Evolutionary conservation across 1,140 invertebrate genomes (phyloP).

Genomic region (Helicoverpa zea): DNA sequence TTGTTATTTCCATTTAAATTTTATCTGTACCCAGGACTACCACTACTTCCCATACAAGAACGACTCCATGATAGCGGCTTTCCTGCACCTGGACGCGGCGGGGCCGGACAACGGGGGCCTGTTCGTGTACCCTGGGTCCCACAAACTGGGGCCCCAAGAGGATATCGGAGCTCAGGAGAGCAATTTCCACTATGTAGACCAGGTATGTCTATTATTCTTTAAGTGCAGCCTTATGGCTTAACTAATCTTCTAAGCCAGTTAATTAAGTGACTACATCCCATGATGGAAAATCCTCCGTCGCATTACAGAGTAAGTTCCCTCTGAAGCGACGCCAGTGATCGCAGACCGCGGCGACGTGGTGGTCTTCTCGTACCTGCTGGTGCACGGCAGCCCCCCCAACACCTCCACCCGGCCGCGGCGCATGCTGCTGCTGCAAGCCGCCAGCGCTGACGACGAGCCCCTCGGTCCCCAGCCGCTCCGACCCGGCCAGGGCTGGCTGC

Average conservation of each 20-base stretch:
- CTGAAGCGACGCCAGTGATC: slow-evolving; percentile 86
- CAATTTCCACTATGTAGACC: slow-evolving; percentile 87
- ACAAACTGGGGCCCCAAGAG: slow-evolving; percentile 88
- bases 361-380: slow-evolving; percentile 88
- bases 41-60: slow-evolving; percentile 89
- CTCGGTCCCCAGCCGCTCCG: slow-evolving; percentile 57
- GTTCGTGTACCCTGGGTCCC: slow-evolving; percentile 89
- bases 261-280: background rate
- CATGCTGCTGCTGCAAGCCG: slow-evolving; percentile 88
- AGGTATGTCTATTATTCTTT: too few species aligned
- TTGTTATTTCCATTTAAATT: background rate
- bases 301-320: slow-evolving; percentile 84
- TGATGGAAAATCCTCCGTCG: background rate
- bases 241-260: too few species aligned
- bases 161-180: slow-evolving; percentile 84
- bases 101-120: slow-evolving; percentile 88
- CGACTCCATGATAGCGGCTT: slow-evolving; percentile 88
- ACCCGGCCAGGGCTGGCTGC: slow-evolving; percentile 66
- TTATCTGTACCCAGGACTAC: slow-evolving; percentile 85
- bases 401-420: slow-evolving; percentile 82
- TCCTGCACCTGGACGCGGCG: slow-evolving; percentile 88
- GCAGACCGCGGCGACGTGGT: slow-evolving; percentile 88
- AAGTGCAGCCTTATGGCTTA: too few species aligned
- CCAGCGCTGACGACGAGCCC: slow-evolving; percentile 87
- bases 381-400: slow-evolving; percentile 89